Evolutionary conservation across 2,113 vertebrate genomes (phyloP).

Genomic region (Melanostigma gelatinosum): DNA sequence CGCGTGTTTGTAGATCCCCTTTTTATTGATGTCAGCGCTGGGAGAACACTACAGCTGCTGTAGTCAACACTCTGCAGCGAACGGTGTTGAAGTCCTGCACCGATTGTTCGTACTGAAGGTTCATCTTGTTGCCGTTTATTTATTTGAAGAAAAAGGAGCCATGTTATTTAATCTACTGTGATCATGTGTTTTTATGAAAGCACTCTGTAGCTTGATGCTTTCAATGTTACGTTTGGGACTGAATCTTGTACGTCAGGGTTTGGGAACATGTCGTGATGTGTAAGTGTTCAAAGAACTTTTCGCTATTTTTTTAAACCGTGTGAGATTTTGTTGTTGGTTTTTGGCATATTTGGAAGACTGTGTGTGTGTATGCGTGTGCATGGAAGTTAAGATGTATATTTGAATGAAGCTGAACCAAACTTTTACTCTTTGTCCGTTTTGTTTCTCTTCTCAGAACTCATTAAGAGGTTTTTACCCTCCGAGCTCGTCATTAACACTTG

Average conservation of each 20-base stretch:
- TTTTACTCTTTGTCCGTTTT: slow-evolving; percentile 63
- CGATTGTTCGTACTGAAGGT: slow-evolving; percentile 50
- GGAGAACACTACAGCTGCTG: slow-evolving; percentile 54
- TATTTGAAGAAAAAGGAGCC: slow-evolving; percentile 69
- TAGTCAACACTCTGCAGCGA: slow-evolving; percentile 26
- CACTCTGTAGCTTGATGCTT: slow-evolving; percentile 74
- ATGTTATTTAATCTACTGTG: slow-evolving; percentile 79
- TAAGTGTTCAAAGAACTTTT: slow-evolving; percentile 74
- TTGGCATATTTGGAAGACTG: slow-evolving; percentile 62
- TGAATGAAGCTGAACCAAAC: slow-evolving; percentile 79
- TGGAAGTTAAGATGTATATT: slow-evolving; percentile 62
- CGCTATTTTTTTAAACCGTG: slow-evolving; percentile 76
- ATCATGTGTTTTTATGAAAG: slow-evolving; percentile 74
- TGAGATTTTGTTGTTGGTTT: slow-evolving; percentile 66
- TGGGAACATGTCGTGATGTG: slow-evolving; percentile 50
- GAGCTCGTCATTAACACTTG: slow-evolving; percentile 18
- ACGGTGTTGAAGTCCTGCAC: slow-evolving; percentile 39
- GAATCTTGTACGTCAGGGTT: slow-evolving; percentile 53
- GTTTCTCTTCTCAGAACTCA: slow-evolving; percentile 44
- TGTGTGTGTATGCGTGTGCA: background rate
- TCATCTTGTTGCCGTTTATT: slow-evolving; percentile 69
- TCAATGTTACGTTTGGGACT: slow-evolving; percentile 52
- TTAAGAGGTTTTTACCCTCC: slow-evolving; percentile 21
- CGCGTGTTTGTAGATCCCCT: slow-evolving; percentile 45
- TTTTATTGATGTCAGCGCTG: slow-evolving; percentile 42